phyloP scores from a whole-genome alignment of 2,888 invertebrate genomes.

The Carabus problematicus region DNA sequence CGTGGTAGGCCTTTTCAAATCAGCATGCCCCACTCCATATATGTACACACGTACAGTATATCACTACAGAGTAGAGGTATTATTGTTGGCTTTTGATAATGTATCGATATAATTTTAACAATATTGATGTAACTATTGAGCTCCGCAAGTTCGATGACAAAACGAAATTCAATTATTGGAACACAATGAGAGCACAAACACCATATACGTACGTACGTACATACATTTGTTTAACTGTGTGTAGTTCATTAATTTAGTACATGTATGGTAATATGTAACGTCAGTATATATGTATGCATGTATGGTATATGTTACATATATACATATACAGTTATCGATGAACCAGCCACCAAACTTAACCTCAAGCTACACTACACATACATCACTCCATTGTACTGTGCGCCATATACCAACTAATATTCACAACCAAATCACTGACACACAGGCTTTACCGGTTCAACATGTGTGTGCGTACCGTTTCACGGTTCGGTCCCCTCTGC shows the following conservation, averaged over 20 bases:
- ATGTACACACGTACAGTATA: constrained; percentile 2
- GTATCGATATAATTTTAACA: constrained; percentile 43
- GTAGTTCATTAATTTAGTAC: constrained; percentile 42
- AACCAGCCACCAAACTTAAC: too few relatives aligned
- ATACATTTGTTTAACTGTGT: constrained; percentile 40
- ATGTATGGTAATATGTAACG: too few relatives aligned
- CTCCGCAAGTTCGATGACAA: constrained; percentile 32
- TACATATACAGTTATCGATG: too few relatives aligned
- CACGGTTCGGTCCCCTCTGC: constrained; percentile 11
- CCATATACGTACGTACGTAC: neutral
- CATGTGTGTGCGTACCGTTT: constrained; percentile 12
- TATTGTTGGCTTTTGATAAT: constrained; percentile 43
- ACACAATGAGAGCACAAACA: constrained; percentile 42
- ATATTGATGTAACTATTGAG: constrained; percentile 43
- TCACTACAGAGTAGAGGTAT: constrained; percentile 13
- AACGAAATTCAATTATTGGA: constrained; percentile 42
- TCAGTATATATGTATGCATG: too few relatives aligned
- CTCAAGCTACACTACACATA: too few relatives aligned
- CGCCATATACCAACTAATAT: too few relatives aligned
- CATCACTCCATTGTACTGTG: too few relatives aligned
- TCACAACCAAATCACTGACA: too few relatives aligned
- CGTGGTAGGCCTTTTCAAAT: constrained; percentile 28
- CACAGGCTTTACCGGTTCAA: neutral
- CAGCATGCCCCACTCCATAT: neutral
- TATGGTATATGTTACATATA: too few relatives aligned